Evolutionary conservation across 1,140 invertebrate species (phyloP).

Genomic region (Mya arenaria): DNA sequence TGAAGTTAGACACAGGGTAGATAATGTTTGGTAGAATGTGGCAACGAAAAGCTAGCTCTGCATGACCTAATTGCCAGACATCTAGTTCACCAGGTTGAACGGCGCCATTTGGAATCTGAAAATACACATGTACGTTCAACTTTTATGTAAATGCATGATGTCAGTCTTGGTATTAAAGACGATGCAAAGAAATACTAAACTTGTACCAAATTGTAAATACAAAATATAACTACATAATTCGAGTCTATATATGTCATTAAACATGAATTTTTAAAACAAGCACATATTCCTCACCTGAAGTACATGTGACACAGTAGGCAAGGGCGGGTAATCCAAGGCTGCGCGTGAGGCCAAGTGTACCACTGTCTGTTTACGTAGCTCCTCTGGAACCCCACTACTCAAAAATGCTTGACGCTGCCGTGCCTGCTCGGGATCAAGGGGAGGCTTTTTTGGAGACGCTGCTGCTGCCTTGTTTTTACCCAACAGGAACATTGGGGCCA

Average conservation of each 20-base stretch:
- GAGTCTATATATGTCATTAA: no score
- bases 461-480: slow-evolving; percentile 31
- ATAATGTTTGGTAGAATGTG: neutral
- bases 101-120: neutral
- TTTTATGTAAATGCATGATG: neutral
- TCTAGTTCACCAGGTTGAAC: neutral
- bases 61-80: slow-evolving; percentile 29
- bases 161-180: no score
- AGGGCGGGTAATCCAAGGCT: slow-evolving; percentile 46
- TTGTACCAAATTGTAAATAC: no score
- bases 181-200: no score
- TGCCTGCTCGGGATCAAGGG: slow-evolving; percentile 40
- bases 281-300: slow-evolving; percentile 34
- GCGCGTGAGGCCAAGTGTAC: neutral
- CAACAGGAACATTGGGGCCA: slow-evolving; percentile 43
- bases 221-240: no score
- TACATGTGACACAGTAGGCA: slow-evolving; percentile 59
- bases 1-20: slow-evolving; percentile 26
- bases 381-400: slow-evolving; percentile 63
- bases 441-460: slow-evolving; percentile 22
- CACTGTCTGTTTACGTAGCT: slow-evolving; percentile 41
- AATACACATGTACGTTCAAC: neutral
- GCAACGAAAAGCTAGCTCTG: neutral
- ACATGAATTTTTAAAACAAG: neutral
- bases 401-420: slow-evolving; percentile 56